Percentiles rank a stretch among this genome's conserved stretches.
Conservation (phyloP, 2,113 vertebrate genomes). For the Saguinus midas region DNA sequence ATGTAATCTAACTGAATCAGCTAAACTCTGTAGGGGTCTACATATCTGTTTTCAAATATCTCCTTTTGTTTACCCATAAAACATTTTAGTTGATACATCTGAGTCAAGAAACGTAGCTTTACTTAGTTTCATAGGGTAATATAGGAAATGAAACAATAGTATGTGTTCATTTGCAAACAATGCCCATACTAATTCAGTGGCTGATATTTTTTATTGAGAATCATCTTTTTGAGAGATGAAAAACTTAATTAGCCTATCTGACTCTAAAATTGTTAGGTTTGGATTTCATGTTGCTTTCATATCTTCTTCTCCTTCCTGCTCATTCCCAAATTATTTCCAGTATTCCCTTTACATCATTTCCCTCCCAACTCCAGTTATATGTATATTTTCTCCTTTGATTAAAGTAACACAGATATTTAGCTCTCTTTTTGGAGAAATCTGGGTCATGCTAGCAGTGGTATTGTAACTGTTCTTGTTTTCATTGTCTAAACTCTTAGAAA, state of each 20-base stretch:
- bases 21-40: neutral
- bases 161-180: neutral
- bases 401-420: neutral
- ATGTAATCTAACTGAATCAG: neutral
- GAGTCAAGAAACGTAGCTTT: neutral
- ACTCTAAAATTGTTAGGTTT: neutral
- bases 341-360: neutral
- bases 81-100: neutral
- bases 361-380: neutral
- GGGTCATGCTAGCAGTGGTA: neutral
- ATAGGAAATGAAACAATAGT: neutral
- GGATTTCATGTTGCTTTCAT: neutral
- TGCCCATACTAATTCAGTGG: neutral
- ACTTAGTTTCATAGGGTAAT: neutral
- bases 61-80: neutral
- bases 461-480: neutral
- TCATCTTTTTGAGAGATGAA: neutral
- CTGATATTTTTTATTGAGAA: neutral
- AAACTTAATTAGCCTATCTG: neutral
- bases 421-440: neutral
- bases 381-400: neutral
- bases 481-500: slow-evolving; percentile 13
- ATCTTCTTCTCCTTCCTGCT: neutral
- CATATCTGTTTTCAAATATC: neutral
- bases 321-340: neutral